Evolutionary conservation across 2,797 vertebrate species (phyloP).

Genomic region (Hirundo rustica): DNA sequence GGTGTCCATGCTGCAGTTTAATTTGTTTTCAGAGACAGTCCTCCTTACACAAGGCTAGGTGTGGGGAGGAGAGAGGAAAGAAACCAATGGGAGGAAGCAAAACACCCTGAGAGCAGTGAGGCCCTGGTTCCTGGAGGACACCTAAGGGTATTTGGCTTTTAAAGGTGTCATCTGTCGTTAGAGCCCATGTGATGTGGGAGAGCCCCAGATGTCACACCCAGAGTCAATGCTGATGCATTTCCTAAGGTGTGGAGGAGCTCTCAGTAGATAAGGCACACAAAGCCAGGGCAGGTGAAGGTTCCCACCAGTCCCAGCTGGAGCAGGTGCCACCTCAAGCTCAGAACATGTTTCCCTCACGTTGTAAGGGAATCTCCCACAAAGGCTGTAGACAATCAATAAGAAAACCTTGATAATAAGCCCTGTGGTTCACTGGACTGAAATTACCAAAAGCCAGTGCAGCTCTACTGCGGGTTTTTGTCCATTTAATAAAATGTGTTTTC

Average conservation of each 20-base stretch:
- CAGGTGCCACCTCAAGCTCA: neutral
- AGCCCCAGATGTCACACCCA: neutral
- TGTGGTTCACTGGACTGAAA: neutral
- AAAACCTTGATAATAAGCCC: neutral
- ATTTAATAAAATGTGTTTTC: conserved; percentile 47
- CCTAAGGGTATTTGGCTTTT: neutral
- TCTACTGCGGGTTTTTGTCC: neutral
- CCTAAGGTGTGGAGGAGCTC: neutral
- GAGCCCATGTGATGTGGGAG: neutral
- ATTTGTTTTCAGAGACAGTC: neutral
- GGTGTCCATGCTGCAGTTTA: fast-evolving
- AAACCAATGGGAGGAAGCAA: neutral
- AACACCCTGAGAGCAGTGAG: neutral
- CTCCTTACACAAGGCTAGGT: neutral
- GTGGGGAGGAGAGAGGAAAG: neutral
- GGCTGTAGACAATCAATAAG: neutral
- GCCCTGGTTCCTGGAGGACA: neutral
- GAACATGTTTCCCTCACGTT: neutral
- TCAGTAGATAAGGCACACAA: fast-evolving
- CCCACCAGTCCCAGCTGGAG: neutral
- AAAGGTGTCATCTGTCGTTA: neutral
- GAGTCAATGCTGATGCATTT: fast-evolving
- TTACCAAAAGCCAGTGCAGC: neutral
- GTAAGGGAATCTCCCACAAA: neutral
- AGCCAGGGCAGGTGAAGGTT: neutral